Percentiles rank a stretch among this genome's conserved stretches.
Conservation (phyloP, 2,888 invertebrate genomes). For the Pollenia labialis region DNA sequence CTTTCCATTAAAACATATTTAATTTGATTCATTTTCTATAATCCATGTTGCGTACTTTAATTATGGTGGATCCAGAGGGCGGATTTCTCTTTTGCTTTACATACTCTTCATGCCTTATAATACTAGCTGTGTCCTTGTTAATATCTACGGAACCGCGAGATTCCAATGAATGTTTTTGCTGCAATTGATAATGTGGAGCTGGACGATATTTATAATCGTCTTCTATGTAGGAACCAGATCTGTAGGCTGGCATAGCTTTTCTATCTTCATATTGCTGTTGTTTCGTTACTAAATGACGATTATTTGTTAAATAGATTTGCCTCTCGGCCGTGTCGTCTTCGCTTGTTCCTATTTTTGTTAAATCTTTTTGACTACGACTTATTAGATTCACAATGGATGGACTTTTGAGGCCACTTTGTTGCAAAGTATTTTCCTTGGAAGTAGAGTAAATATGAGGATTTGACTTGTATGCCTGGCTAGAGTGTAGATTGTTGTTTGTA, state of each 20-base stretch:
- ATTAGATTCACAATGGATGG: constrained; percentile 94
- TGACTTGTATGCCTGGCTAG: constrained; percentile 88
- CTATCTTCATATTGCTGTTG: constrained; percentile 51
- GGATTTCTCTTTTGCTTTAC: constrained; percentile 83
- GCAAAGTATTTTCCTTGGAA: constrained; percentile 78
- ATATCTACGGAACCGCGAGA: constrained; percentile 83
- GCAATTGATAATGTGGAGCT: constrained; percentile 76
- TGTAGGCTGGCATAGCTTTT: constrained; percentile 50
- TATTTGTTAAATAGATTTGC: constrained; percentile 49
- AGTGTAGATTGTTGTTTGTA: constrained; percentile 75
- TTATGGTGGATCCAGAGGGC: constrained; percentile 86
- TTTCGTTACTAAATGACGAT: constrained; percentile 35
- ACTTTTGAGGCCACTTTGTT: constrained; percentile 87
- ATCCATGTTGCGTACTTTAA: constrained; percentile 85
- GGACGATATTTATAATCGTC: constrained; percentile 78
- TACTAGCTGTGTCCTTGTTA: constrained; percentile 83
- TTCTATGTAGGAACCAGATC: constrained; percentile 68
- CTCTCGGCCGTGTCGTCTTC: constrained; percentile 73
- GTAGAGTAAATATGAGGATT: constrained; percentile 89
- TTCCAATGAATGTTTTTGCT: constrained; percentile 81
- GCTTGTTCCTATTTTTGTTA: constrained; percentile 86
- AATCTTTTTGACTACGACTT: constrained; percentile 92
- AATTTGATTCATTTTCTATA: constrained; percentile 76
- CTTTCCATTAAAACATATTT: neutral
- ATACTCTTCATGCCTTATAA: constrained; percentile 88